Evolutionary conservation across 2,797 vertebrate species (phyloP), one percentile per base, ranked within the genome.

Genomic region (Necrosyrtes monachus): DNA sequence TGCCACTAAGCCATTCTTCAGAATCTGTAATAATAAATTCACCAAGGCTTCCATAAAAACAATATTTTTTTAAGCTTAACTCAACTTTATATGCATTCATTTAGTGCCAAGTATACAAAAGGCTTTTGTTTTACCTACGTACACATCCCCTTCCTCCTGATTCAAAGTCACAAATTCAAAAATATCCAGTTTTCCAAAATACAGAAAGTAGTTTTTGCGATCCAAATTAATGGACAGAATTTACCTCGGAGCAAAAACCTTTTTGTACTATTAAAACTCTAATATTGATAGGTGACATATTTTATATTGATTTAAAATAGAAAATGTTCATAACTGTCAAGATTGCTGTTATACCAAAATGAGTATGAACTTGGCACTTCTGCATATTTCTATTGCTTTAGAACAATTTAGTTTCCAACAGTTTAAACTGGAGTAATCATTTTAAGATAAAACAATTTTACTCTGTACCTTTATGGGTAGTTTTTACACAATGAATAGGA

Each of bases 391-490:
- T 64, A 11, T 2, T 53, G 33, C 57, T 56, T 54, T 31, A 54
- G 12, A 53, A 37, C 18, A 50, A 43, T 24, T 45, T 37, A 4
- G 15, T 46, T 43, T 30, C 51, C n/a, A 67, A 24, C 41, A 54
- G 35, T 23, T 65, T 12, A 33, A 60, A 2, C 6, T 7, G 51
- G 3, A 70, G 5, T 3, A 30, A 50, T 3, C 11, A 9, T 22
- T 22, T 59, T 56, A 78, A 77, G 33, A 10, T 11, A 31, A 70
- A 27, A 25, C 2, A 7, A 20, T 53, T 33, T 41, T 17, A 50
- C 46, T 77, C 37, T 53, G 25, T 95, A 91, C 97, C 96, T 96
- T 96, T 95, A 74, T 33, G 96, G 62, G 97, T 96, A 73, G 97
- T 98, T 73, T n/a, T 90, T 48, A 97, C 24, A 57, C 98, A 98